phyloP scores from a whole-genome alignment of 2,888 invertebrate genomes.

The Meliscaeva auricollis region DNA sequence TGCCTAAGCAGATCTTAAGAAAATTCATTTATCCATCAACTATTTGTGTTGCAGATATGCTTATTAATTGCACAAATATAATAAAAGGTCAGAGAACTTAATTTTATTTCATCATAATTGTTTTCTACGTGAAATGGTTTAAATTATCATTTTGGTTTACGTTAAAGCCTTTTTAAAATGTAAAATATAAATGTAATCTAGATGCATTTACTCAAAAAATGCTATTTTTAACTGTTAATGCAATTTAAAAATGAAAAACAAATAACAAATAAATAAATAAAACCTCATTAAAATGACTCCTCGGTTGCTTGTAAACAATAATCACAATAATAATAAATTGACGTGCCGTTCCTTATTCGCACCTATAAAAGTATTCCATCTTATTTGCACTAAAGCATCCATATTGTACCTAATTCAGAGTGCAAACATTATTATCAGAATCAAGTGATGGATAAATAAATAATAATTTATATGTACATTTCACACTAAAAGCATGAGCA shows the following conservation, averaged over 20 bases:
- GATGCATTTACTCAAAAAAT: neutral
- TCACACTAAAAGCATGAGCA: neutral
- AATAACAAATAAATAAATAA: neutral
- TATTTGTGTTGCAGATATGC: no score
- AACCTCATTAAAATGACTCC: neutral
- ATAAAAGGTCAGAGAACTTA: no score
- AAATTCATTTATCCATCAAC: no score
- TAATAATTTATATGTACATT: constrained; percentile 13
- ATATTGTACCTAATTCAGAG: constrained; percentile 27
- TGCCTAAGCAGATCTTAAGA: no score
- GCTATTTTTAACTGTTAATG: constrained; percentile 14
- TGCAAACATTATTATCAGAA: constrained; percentile 39
- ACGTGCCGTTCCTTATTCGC: constrained; percentile 28
- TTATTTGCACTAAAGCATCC: constrained; percentile 7
- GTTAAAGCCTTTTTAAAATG: no score
- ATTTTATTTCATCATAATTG: no score
- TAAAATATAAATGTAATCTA: neutral
- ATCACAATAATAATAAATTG: constrained; percentile 6
- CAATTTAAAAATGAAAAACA: neutral
- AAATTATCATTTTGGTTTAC: no score
- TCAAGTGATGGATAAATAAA: constrained; percentile 39
- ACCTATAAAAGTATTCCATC: constrained; percentile 39
- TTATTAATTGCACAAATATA: no score
- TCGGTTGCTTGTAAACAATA: constrained; percentile 14
- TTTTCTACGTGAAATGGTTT: no score